Percentiles rank a stretch among this genome's conserved stretches.
Evolutionary conservation across 2,888 invertebrate species (phyloP).

Genomic region (Eupelmus urozonus): DNA sequence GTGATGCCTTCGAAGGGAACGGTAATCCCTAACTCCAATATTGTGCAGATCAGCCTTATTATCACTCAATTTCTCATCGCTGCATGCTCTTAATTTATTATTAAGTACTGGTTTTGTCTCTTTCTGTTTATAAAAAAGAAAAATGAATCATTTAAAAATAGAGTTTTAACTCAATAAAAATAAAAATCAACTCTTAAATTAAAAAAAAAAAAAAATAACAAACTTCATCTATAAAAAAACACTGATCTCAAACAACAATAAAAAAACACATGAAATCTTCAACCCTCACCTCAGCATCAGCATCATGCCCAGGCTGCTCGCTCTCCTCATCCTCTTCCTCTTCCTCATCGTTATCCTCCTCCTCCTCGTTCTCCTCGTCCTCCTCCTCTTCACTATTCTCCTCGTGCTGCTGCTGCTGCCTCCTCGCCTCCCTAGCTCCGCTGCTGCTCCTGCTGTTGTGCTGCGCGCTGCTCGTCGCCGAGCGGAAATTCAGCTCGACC

Average conservation of each 20-base stretch:
- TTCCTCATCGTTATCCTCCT: slow-evolving; percentile 58
- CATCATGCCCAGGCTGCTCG: slow-evolving; percentile 57
- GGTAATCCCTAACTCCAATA: slow-evolving; percentile 56
- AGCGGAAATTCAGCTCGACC: slow-evolving; percentile 53
- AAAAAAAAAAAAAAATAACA: too few species aligned
- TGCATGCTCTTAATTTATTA: slow-evolving; percentile 47
- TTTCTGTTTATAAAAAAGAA: slow-evolving; percentile 17
- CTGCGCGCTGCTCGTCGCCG: slow-evolving; percentile 31
- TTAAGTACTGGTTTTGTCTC: slow-evolving; percentile 51
- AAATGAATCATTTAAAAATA: too few species aligned
- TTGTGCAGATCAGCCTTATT: slow-evolving; percentile 51
- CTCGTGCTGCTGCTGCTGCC: slow-evolving; percentile 40
- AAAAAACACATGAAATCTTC: too few species aligned
- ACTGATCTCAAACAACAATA: too few species aligned
- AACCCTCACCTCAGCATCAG: slow-evolving; percentile 63
- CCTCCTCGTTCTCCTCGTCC: slow-evolving; percentile 57
- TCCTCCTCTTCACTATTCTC: slow-evolving; percentile 53
- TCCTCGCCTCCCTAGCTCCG: slow-evolving; percentile 31
- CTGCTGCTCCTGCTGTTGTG: slow-evolving; percentile 33
- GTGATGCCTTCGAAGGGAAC: slow-evolving; percentile 57
- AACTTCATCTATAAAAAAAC: too few species aligned
- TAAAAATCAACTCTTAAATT: too few species aligned
- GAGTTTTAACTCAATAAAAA: too few species aligned
- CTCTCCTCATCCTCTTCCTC: slow-evolving; percentile 56
- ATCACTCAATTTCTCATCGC: slow-evolving; percentile 53